These are phyloP conservation scores for Ceyx melanurus DNA, from an alignment of 2,113 vertebrate genomes.

Conservation along the genomic window DNA sequence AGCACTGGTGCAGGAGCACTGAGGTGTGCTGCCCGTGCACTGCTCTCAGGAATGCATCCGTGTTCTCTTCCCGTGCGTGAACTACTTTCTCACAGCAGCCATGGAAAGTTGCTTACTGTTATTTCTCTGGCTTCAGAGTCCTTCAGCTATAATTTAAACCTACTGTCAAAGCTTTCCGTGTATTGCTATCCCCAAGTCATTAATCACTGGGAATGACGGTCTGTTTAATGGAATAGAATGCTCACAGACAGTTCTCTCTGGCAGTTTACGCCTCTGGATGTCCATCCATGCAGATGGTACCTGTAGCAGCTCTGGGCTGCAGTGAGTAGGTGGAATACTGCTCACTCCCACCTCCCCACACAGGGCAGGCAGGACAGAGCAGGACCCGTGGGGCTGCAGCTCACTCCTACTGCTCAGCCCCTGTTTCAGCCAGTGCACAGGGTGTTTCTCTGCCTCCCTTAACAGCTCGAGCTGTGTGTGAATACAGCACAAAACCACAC, in stretches of 20 bases:
- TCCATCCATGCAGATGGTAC: background rate
- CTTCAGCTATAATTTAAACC: conserved; percentile 11
- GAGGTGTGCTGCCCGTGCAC: background rate
- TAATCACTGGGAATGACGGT: background rate
- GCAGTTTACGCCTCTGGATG: background rate
- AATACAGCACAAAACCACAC: background rate
- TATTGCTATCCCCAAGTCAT: background rate
- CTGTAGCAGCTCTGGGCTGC: background rate
- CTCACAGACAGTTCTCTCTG: background rate
- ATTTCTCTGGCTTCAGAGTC: background rate
- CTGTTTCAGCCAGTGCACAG: rapidly evolving
- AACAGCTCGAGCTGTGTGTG: background rate
- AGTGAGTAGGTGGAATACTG: rapidly evolving
- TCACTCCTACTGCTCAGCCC: background rate
- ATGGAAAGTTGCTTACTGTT: background rate
- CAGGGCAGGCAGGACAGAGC: background rate
- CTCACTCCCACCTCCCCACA: background rate
- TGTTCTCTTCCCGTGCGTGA: background rate
- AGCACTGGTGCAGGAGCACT: background rate
- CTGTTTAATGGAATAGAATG: background rate
- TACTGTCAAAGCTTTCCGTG: background rate
- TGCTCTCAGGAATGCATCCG: background rate
- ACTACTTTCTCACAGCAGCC: background rate
- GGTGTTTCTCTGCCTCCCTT: background rate
- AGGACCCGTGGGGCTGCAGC: background rate